phyloP scores from a whole-genome alignment of 1,140 invertebrate genomes.

The Tetramorium simillimum region DNA sequence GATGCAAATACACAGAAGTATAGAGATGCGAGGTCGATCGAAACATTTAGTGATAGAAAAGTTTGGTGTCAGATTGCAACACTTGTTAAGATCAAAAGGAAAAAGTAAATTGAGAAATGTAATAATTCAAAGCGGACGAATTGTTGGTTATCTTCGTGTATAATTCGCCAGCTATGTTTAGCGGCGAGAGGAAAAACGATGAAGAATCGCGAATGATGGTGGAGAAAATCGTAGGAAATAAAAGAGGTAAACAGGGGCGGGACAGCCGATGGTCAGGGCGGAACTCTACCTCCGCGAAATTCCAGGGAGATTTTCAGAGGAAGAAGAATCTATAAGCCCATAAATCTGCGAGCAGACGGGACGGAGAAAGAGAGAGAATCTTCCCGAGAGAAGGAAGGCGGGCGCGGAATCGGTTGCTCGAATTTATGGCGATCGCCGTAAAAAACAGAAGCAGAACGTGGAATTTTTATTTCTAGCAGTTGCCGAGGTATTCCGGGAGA shows the following conservation, averaged over 20 bases:
- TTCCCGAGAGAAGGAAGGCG: constrained; percentile 48
- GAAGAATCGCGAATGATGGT: constrained; percentile 7
- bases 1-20: background rate
- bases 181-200: background rate
- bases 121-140: background rate
- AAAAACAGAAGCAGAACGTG: constrained; percentile 71
- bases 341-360: constrained; percentile 74
- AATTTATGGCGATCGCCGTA: constrained; percentile 77
- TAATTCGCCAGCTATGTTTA: background rate
- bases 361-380: constrained; percentile 62
- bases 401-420: constrained; percentile 60
- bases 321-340: constrained; percentile 81
- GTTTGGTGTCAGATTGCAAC: background rate
- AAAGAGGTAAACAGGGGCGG: constrained; percentile 12
- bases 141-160: background rate
- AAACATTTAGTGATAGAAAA: background rate
- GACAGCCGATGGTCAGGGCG: constrained; percentile 37
- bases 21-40: background rate
- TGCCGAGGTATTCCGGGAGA: constrained; percentile 26
- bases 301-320: constrained; percentile 49
- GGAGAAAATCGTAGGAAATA: constrained; percentile 31
- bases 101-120: background rate
- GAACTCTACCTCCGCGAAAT: constrained; percentile 51
- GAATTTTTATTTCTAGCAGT: constrained; percentile 76
- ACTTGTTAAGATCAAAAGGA: background rate